Conservation (phyloP, 2,888 invertebrate species). For the Leptinotarsa peninsularis region DNA sequence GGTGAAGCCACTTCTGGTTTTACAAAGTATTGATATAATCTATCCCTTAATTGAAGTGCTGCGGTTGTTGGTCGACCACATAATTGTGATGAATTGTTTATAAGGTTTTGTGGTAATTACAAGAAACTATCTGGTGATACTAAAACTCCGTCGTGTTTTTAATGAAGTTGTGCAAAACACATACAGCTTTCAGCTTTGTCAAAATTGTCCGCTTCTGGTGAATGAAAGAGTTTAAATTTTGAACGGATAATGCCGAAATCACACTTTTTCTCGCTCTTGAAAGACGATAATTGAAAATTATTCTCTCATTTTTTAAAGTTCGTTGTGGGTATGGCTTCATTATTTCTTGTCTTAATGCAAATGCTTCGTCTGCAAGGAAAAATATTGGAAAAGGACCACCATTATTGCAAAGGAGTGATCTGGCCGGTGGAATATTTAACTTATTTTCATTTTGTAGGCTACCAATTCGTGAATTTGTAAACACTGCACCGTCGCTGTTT, state of each 20-base stretch:
- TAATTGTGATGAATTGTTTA: background rate
- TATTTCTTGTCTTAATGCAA: conserved; percentile 36
- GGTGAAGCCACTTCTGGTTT: conserved; percentile 25
- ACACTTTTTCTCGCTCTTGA: conserved; percentile 25
- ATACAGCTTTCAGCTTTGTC: too few relatives aligned
- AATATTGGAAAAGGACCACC: too few relatives aligned
- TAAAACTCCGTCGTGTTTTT: background rate
- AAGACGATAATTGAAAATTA: conserved; percentile 26
- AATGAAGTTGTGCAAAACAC: too few relatives aligned
- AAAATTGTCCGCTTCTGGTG: too few relatives aligned
- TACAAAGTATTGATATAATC: conserved; percentile 21
- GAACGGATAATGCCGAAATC: too few relatives aligned
- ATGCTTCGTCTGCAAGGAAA: conserved; percentile 19
- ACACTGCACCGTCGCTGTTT: too few relatives aligned
- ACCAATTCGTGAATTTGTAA: too few relatives aligned
- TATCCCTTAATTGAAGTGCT: conserved; percentile 18
- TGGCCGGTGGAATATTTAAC: too few relatives aligned
- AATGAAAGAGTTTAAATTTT: background rate
- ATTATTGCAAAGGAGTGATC: too few relatives aligned
- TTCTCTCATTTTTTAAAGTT: conserved; percentile 25
- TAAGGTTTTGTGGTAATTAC: background rate
- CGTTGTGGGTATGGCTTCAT: conserved; percentile 36
- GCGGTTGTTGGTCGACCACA: conserved; percentile 22
- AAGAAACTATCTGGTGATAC: background rate
- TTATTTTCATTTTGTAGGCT: too few relatives aligned